phyloP scores from a whole-genome alignment of 37 sponge, comb jelly and placozoan genomes.

The Chondrilla cf. caribensis region DNA sequence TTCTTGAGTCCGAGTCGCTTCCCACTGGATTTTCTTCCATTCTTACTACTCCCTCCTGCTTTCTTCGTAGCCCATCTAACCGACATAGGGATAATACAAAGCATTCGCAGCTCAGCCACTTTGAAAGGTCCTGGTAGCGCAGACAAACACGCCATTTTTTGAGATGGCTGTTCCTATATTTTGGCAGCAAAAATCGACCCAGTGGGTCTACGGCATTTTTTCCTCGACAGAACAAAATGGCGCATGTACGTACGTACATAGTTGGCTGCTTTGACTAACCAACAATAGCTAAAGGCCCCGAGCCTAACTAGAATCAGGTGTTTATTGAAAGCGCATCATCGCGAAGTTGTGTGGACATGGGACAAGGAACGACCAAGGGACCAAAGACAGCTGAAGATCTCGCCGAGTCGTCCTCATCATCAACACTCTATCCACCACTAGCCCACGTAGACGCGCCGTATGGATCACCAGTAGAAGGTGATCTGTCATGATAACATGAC shows the following conservation, averaged over 20 bases:
- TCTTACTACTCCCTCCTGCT: conserved; percentile 62
- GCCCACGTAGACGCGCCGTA: background rate
- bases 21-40: conserved; percentile 62
- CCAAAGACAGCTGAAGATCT: conserved; percentile 3
- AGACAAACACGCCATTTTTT: background rate
- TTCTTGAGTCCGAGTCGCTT: conserved; percentile 79
- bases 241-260: too few species aligned
- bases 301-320: too few species aligned
- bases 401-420: background rate
- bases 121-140: background rate
- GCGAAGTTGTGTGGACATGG: background rate
- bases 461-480: conserved; percentile 10
- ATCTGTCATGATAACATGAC: too few species aligned
- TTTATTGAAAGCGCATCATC: too few species aligned
- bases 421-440: background rate
- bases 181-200: too few species aligned
- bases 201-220: too few species aligned
- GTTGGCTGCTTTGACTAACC: too few species aligned
- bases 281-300: too few species aligned
- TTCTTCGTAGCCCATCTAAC: conserved; percentile 72
- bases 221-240: too few species aligned
- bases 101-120: too few species aligned
- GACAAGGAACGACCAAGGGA: conserved; percentile 20
- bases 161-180: background rate
- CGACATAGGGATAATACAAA: too few species aligned